Percentiles rank a stretch among this genome's conserved stretches.
Conservation (phyloP, 1,140 invertebrate genomes). For the Aricia agestis region DNA sequence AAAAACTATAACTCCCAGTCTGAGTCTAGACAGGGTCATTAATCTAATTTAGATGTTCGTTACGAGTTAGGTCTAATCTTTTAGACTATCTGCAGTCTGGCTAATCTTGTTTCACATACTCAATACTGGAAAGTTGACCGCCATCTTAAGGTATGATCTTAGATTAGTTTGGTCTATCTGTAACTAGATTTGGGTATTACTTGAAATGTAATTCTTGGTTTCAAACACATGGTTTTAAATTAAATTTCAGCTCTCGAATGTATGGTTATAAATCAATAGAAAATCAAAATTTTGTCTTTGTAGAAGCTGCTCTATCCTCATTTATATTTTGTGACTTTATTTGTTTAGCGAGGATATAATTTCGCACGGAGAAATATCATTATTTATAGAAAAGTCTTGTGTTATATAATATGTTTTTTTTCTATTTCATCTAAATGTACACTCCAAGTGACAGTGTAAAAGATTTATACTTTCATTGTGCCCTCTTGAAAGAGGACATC, state of each 20-base stretch:
- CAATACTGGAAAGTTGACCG: neutral
- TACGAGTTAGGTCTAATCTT: conserved; percentile 13
- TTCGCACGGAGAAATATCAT: neutral
- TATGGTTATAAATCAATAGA: too few species aligned
- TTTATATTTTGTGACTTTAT: too few species aligned
- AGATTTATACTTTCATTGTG: conserved; percentile 48
- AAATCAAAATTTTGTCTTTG: too few species aligned
- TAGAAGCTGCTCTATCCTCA: too few species aligned
- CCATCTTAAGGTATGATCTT: neutral
- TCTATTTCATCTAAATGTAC: conserved; percentile 26
- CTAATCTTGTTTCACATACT: neutral
- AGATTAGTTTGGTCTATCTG: neutral
- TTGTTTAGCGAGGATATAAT: neutral
- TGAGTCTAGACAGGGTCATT: conserved; percentile 21
- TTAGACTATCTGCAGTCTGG: neutral
- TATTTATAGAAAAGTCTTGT: neutral
- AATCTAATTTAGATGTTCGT: conserved; percentile 22
- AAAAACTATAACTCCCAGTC: conserved; percentile 23
- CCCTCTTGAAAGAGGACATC: conserved; percentile 35
- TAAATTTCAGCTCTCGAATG: too few species aligned
- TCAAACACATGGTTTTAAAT: too few species aligned
- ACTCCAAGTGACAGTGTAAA: conserved; percentile 34
- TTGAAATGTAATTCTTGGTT: too few species aligned
- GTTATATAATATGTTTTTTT: conserved; percentile 22
- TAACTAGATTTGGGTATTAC: neutral